Conservation (phyloP, 2,113 vertebrate species). For the Alligator sinensis region DNA sequence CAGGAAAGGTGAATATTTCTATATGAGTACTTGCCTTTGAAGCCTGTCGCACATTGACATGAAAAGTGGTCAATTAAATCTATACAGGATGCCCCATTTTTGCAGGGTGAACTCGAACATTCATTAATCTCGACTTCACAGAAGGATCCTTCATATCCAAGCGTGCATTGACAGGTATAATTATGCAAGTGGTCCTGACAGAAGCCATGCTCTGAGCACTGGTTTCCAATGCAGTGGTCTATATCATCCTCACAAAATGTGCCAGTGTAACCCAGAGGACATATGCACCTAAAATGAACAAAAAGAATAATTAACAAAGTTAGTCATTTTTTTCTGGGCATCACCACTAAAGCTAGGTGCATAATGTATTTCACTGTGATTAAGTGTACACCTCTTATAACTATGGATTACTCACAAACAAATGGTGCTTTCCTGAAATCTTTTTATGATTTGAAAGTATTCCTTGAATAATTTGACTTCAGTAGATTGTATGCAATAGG, state of each 20-base stretch:
- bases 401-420: background rate
- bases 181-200: slow-evolving; percentile 77
- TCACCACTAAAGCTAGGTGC: background rate
- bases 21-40: slow-evolving; percentile 79
- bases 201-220: slow-evolving; percentile 75
- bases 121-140: slow-evolving; percentile 83
- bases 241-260: slow-evolving; percentile 74
- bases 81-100: slow-evolving; percentile 78
- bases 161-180: slow-evolving; percentile 80
- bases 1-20: background rate
- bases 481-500: background rate
- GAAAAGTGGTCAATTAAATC: slow-evolving; percentile 79
- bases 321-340: background rate
- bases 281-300: slow-evolving; percentile 78
- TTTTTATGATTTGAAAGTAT: background rate
- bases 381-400: background rate
- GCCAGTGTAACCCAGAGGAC: slow-evolving; percentile 76
- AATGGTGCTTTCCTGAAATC: background rate
- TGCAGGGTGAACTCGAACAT: slow-evolving; percentile 79
- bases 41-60: slow-evolving; percentile 78
- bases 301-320: background rate
- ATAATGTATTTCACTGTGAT: background rate
- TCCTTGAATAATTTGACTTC: background rate
- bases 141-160: slow-evolving; percentile 80
- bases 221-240: slow-evolving; percentile 77